Conservation (phyloP, 2,888 invertebrate species). For the Lordiphosa fenestrarum region DNA sequence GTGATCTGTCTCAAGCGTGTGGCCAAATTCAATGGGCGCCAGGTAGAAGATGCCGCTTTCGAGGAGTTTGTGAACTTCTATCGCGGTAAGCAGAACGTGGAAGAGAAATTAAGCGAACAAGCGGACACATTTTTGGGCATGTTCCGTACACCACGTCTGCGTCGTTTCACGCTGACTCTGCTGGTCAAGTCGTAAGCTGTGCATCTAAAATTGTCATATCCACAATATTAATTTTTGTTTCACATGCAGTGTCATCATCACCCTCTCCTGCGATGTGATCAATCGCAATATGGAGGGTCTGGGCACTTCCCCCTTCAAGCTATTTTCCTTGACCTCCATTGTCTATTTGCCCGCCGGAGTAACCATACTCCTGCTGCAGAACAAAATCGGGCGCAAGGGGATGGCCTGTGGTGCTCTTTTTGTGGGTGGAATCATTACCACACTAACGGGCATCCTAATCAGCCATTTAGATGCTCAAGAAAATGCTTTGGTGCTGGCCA, state of each 20-base stretch:
- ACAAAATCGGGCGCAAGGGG: constrained; percentile 81
- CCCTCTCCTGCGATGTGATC: constrained; percentile 83
- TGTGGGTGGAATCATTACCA: constrained; percentile 81
- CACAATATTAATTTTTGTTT: rapidly evolving
- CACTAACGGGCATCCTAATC: constrained; percentile 80
- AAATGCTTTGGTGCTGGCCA: constrained; percentile 79
- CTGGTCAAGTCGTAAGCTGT: constrained; percentile 83
- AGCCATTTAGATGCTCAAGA: constrained; percentile 69
- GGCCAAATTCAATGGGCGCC: constrained; percentile 82
- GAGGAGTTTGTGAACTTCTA: constrained; percentile 78
- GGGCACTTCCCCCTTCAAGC: constrained; percentile 82
- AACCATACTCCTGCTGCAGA: constrained; percentile 77
- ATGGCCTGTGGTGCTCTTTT: constrained; percentile 82
- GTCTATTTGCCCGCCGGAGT: constrained; percentile 82
- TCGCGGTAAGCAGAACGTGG: constrained; percentile 58
- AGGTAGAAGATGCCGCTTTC: constrained; percentile 79
- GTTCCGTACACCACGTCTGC: constrained; percentile 81
- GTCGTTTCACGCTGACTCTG: constrained; percentile 82
- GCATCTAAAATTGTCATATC: neutral
- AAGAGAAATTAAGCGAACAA: constrained; percentile 33
- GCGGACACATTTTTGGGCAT: constrained; percentile 81
- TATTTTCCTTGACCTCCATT: constrained; percentile 82
- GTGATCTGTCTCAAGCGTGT: constrained; percentile 81
- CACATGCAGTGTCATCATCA: constrained; percentile 82
- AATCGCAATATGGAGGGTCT: constrained; percentile 83